A percentile compares a stretch with the other conserved stretches of the same genome.
Conservation (phyloP, 2,888 invertebrate species). For the Melolontha melolontha region DNA sequence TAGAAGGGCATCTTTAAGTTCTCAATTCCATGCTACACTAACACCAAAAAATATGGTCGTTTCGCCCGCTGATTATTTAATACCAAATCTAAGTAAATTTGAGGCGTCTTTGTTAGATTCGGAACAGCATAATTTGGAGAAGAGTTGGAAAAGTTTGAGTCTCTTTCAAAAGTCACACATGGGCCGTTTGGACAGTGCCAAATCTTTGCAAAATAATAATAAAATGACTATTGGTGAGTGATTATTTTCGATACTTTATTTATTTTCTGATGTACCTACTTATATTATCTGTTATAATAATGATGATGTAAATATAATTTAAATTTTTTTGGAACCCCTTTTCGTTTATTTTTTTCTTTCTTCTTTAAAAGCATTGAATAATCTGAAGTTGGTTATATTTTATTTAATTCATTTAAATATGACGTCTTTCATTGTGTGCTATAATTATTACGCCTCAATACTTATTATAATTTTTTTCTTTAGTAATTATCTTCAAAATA, state of each 20-base stretch:
- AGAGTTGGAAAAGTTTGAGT: conserved; percentile 57
- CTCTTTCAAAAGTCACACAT: conserved; percentile 58
- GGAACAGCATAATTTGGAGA: conserved; percentile 51
- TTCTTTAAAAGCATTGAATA: too few species aligned
- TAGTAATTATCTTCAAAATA: too few species aligned
- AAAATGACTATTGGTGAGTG: conserved; percentile 43
- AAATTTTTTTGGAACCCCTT: too few species aligned
- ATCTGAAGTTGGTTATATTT: too few species aligned
- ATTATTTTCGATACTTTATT: conserved; percentile 42
- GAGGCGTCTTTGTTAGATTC: conserved; percentile 46
- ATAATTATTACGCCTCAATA: too few species aligned
- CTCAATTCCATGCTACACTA: conserved; percentile 51
- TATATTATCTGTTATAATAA: too few species aligned
- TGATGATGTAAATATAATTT: conserved; percentile 12
- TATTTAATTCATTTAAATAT: too few species aligned
- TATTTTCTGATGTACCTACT: conserved; percentile 8
- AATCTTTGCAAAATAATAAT: conserved; percentile 45
- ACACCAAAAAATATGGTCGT: conserved; percentile 52
- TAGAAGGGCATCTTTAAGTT: conserved; percentile 55
- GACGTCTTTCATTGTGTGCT: too few species aligned
- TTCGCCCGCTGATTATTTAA: conserved; percentile 52
- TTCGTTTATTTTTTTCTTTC: too few species aligned
- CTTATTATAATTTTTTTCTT: too few species aligned
- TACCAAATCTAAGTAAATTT: conserved; percentile 53
- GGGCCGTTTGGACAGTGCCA: conserved; percentile 57